These are phyloP conservation scores for Drosophila albomicans DNA, from an alignment of 1,140 invertebrate species.

Conservation along the genomic window DNA sequence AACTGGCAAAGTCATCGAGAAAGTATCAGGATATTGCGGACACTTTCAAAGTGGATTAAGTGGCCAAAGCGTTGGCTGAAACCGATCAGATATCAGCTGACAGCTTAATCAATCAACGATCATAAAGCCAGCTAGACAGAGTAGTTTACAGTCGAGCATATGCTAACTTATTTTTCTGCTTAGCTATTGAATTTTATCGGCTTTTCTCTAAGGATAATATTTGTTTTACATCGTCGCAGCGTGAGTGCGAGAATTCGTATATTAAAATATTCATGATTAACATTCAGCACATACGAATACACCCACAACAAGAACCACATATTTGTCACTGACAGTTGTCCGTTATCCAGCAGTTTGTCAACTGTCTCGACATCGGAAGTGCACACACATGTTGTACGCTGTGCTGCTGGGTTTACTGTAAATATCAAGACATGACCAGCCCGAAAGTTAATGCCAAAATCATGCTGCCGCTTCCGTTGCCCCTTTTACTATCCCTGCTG, in stretches of 20 bases:
- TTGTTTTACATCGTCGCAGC: constrained; percentile 11
- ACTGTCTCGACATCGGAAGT: constrained; percentile 52
- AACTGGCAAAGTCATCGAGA: constrained; percentile 1
- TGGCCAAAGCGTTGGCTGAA: background rate
- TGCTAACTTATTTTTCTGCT: background rate
- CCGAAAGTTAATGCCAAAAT: constrained; percentile 75
- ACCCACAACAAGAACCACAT: background rate
- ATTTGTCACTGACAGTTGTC: constrained; percentile 34
- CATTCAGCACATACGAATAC: constrained; percentile 10
- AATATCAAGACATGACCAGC: constrained; percentile 66
- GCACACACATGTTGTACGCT: constrained; percentile 15
- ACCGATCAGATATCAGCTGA: background rate
- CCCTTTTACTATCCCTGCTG: constrained; percentile 4
- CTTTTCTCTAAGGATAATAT: background rate
- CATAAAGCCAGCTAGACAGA: background rate
- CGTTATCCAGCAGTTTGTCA: constrained; percentile 62
- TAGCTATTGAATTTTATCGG: constrained; percentile 12
- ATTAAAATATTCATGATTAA: constrained; percentile 35
- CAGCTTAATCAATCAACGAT: background rate
- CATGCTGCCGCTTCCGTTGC: constrained; percentile 60
- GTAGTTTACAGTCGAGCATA: background rate
- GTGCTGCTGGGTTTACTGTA: constrained; percentile 32
- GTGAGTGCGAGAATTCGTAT: background rate
- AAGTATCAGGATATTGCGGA: constrained; percentile 11
- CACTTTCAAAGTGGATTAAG: background rate